These are phyloP conservation scores for Falco cherrug DNA, from an alignment of 2,797 vertebrate species.

Conservation along the genomic window DNA sequence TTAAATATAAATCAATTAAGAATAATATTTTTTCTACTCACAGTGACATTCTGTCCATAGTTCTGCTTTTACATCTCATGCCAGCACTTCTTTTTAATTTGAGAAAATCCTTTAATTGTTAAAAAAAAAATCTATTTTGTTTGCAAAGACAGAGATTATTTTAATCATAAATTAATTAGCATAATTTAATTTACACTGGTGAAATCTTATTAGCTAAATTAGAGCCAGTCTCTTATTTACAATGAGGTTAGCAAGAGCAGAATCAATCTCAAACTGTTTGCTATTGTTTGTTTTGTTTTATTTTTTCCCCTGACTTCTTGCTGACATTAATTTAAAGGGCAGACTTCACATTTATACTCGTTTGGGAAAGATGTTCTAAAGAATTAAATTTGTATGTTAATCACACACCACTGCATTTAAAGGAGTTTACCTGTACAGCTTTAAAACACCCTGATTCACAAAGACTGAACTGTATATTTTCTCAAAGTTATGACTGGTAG, in stretches of 20 bases:
- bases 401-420: not conserved
- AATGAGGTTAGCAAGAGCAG: not conserved
- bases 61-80: not conserved
- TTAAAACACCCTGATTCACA: not conserved
- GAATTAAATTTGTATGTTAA: not conserved
- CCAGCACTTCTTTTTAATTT: not conserved
- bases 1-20: not conserved
- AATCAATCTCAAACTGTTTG: constrained; percentile 13
- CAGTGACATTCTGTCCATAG: not conserved
- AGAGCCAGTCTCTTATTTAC: constrained; percentile 17
- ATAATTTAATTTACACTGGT: constrained; percentile 48
- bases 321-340: constrained; percentile 28
- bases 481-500: not conserved
- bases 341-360: not conserved
- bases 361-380: not conserved
- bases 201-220: constrained; percentile 49
- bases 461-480: not conserved
- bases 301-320: not conserved
- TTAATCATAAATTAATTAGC: not conserved
- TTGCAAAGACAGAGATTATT: not conserved
- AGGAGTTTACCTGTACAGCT: not conserved
- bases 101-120: not conserved
- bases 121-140: not conserved
- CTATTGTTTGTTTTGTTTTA: constrained; percentile 22
- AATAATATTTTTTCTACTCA: not conserved